These are phyloP conservation scores for Puma concolor DNA, from an alignment of 2,113 vertebrate species.

Conservation along the genomic window DNA sequence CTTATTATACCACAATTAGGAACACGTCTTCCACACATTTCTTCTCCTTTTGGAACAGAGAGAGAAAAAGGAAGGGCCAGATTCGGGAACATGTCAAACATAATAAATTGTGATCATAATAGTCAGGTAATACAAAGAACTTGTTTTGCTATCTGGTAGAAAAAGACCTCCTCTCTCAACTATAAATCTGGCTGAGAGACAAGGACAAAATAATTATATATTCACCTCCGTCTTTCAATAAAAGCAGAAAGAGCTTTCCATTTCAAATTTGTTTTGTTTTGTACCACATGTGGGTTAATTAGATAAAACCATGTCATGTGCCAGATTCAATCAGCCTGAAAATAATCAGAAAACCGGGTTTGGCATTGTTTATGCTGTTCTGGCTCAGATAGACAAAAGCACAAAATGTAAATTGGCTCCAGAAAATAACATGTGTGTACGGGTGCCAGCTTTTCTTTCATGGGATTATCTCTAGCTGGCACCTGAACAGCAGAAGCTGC, in stretches of 20 bases:
- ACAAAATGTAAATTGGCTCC: slow-evolving; percentile 76
- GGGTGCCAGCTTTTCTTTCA: slow-evolving; percentile 71
- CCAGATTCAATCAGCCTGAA: slow-evolving; percentile 82
- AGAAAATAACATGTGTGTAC: slow-evolving; percentile 39
- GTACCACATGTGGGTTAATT: slow-evolving; percentile 84
- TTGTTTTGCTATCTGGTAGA: slow-evolving; percentile 52
- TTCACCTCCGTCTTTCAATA: slow-evolving; percentile 72
- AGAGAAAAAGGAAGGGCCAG: background rate
- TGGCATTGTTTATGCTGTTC: slow-evolving; percentile 76
- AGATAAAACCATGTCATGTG: slow-evolving; percentile 82
- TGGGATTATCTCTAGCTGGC: slow-evolving; percentile 72
- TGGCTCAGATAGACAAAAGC: slow-evolving; percentile 73
- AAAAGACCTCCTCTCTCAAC: slow-evolving; percentile 51
- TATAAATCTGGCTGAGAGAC: slow-evolving; percentile 64
- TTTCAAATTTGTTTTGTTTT: slow-evolving; percentile 83
- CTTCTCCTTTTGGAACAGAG: background rate
- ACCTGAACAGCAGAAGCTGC: slow-evolving; percentile 32
- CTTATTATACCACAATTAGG: background rate
- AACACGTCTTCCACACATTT: background rate
- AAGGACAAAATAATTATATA: slow-evolving; percentile 77
- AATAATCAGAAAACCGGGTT: slow-evolving; percentile 80
- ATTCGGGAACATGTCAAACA: slow-evolving; percentile 55
- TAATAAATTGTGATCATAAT: slow-evolving; percentile 65
- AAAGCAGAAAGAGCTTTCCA: slow-evolving; percentile 76
- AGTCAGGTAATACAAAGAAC: slow-evolving; percentile 26